phyloP scores from a whole-genome alignment of 2,113 vertebrate species.

The Dasyornis broadbenti region DNA sequence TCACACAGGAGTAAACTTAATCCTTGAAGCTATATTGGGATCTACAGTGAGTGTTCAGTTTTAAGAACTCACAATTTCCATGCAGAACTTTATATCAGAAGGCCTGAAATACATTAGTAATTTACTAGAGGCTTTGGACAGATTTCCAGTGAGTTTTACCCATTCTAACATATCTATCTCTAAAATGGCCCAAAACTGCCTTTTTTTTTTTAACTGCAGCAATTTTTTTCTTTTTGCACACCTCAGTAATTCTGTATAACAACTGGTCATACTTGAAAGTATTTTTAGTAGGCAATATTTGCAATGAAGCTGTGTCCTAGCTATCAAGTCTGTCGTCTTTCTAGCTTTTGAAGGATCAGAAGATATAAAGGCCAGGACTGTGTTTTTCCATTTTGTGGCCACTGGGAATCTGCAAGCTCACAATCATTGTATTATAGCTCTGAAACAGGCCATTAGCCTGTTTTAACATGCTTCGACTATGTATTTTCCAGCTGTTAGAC shows the following conservation, averaged over 20 bases:
- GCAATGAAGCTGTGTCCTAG: not conserved
- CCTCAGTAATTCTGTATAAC: not conserved
- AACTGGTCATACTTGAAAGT: not conserved
- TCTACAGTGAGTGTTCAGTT: not conserved
- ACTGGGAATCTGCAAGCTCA: not conserved
- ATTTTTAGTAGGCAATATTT: not conserved
- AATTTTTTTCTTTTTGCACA: not conserved
- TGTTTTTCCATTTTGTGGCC: not conserved
- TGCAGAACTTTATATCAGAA: not conserved
- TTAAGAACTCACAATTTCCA: not conserved
- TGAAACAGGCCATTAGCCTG: not conserved
- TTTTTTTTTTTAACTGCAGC: not conserved
- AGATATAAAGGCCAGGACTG: not conserved
- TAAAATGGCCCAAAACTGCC: not conserved
- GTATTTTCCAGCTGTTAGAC: not conserved
- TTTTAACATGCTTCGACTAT: not conserved
- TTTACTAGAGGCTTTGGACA: not conserved
- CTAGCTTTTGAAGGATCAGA: not conserved
- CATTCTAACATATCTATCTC: not conserved
- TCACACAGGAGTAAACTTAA: not conserved
- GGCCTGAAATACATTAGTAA: not conserved
- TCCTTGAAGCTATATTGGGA: not conserved
- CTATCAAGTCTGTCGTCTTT: not conserved
- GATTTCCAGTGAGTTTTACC: not conserved
- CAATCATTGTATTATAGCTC: not conserved